Evolutionary conservation across 2,797 vertebrate species (phyloP).

Genomic region (Etheostoma nigrum): DNA sequence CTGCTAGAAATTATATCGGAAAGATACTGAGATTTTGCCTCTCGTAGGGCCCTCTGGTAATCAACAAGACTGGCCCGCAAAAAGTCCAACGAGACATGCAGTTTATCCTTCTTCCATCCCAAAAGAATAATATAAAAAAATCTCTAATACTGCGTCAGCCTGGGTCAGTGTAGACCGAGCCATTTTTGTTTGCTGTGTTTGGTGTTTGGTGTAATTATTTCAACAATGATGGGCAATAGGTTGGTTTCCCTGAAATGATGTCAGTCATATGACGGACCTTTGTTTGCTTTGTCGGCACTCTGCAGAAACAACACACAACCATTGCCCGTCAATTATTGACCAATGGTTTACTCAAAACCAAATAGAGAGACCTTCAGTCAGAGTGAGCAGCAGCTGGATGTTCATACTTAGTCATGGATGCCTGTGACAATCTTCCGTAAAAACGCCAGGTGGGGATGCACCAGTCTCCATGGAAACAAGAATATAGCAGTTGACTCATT

Average conservation of each 20-base stretch:
- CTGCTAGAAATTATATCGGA: too few species aligned
- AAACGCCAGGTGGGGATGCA: neutral
- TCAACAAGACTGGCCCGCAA: too few species aligned
- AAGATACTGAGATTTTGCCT: too few species aligned
- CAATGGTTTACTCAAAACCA: constrained; percentile 30
- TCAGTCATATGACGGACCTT: constrained; percentile 4
- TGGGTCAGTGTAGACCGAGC: neutral
- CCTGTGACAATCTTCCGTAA: constrained; percentile 41
- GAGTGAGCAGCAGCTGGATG: constrained; percentile 35
- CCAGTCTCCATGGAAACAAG: constrained; percentile 57
- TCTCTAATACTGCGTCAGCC: neutral
- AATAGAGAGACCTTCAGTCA: constrained; percentile 6
- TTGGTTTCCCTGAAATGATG: constrained; percentile 7
- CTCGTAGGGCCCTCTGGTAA: too few species aligned
- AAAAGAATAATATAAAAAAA: neutral
- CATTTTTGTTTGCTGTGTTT: neutral
- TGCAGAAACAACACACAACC: constrained; percentile 1
- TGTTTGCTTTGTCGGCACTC: constrained; percentile 13
- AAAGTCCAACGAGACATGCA: too few species aligned
- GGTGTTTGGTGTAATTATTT: neutral
- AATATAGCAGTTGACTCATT: constrained; percentile 46
- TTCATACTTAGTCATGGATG: constrained; percentile 64
- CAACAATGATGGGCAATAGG: neutral
- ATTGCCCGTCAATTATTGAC: constrained; percentile 23
- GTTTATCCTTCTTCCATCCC: too few species aligned